These are phyloP conservation scores for Scaptomyza hsui DNA, from an alignment of 1,140 invertebrate species.

Conservation along the genomic window DNA sequence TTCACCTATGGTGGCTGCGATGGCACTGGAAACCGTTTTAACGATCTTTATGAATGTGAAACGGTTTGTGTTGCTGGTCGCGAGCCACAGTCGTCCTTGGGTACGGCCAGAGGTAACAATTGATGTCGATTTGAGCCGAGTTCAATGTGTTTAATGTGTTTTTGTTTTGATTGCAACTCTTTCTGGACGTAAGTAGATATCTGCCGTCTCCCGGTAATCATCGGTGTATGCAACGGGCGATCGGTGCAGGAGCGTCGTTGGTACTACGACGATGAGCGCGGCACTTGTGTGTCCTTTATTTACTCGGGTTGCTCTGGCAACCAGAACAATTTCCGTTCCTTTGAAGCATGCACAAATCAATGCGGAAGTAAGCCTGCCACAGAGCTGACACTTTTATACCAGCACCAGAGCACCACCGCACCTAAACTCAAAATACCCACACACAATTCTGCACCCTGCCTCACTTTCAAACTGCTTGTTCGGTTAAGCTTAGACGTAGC, in stretches of 20 bases:
- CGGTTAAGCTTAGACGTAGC: constrained; percentile 42
- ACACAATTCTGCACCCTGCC: constrained; percentile 44
- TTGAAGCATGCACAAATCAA: constrained; percentile 88
- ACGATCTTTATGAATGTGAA: constrained; percentile 88
- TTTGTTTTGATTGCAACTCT: constrained; percentile 38
- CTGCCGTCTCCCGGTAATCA: constrained; percentile 88
- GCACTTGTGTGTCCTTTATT: constrained; percentile 90
- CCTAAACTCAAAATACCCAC: constrained; percentile 25
- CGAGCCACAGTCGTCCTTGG: constrained; percentile 52
- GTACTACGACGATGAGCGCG: constrained; percentile 91
- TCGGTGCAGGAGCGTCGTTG: constrained; percentile 87
- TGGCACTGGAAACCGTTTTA: constrained; percentile 94
- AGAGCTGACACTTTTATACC: constrained; percentile 17
- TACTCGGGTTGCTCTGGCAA: constrained; percentile 93
- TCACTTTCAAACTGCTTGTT: constrained; percentile 52
- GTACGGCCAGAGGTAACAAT: constrained; percentile 66
- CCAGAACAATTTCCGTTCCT: constrained; percentile 91
- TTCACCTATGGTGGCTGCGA: constrained; percentile 94
- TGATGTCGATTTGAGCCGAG: background rate
- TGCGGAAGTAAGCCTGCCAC: constrained; percentile 85
- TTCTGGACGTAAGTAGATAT: constrained; percentile 84
- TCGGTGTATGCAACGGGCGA: constrained; percentile 89
- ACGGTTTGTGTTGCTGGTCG: constrained; percentile 85
- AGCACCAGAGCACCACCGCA: constrained; percentile 47
- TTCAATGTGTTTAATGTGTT: constrained; percentile 32